These are phyloP conservation scores for Diplodus puntazzo DNA, from an alignment of 2,797 vertebrate species.

Conservation along the genomic window DNA sequence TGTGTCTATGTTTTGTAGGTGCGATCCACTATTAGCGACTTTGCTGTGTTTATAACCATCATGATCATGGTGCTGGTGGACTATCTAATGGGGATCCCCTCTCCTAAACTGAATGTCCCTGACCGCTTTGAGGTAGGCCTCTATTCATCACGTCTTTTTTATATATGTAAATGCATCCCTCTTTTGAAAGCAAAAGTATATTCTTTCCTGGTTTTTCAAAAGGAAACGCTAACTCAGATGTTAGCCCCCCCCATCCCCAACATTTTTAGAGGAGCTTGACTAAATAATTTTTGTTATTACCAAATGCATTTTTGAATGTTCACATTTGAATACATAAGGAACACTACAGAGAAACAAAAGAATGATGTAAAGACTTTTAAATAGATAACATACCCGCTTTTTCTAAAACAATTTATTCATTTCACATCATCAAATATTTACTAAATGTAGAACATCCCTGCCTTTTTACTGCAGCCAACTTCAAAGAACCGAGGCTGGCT, in stretches of 20 bases:
- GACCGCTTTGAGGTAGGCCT: conserved; percentile 94
- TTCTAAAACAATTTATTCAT: neutral
- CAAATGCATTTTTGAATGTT: no score
- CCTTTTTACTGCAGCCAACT: conserved; percentile 86
- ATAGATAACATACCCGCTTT: no score
- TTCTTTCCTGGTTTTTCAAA: no score
- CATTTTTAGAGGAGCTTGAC: no score
- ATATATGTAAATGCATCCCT: neutral
- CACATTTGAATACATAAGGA: no score
- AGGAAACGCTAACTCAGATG: no score
- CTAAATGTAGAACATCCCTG: conserved; percentile 3
- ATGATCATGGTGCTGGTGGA: conserved; percentile 97
- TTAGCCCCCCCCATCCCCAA: no score
- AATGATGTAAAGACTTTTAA: no score
- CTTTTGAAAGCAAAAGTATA: neutral
- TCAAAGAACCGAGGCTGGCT: conserved; percentile 93
- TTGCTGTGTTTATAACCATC: conserved; percentile 98
- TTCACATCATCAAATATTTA: conserved; percentile 3
- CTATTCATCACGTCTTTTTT: neutral
- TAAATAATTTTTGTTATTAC: no score
- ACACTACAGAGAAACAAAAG: no score
- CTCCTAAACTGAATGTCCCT: conserved; percentile 96
- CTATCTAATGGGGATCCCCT: conserved; percentile 96
- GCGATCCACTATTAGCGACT: conserved; percentile 97
- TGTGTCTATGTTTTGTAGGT: conserved; percentile 84